Evolutionary conservation across 2,888 invertebrate species (phyloP), one percentile per base, ranked within the genome.

Genomic region (Aromia moschata): DNA sequence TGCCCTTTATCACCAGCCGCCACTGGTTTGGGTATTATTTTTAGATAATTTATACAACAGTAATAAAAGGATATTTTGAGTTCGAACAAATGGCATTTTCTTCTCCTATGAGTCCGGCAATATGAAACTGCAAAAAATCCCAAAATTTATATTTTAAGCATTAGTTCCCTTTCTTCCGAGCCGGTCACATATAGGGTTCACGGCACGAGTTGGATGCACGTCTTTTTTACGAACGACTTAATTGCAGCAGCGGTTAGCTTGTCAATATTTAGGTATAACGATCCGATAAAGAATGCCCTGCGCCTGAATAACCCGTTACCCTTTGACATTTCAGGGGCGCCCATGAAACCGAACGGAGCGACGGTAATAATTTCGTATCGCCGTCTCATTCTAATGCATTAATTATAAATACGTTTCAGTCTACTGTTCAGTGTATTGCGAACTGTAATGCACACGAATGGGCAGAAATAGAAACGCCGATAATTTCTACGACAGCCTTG

Each of bases 321-420:
- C 31, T 30, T 15, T 31, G 45, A 45, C 11, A 4, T 38, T 25
- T 38, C 40, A 10, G 9, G 9, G 43, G 40, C 18, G 25, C 2
- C 25, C 14, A 43, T 43, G 14, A 25, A 43, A 17, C 7, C 44
- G 44, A 54, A 44, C 36, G 16, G 45, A 36, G 45, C 44, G 54
- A 54, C 45, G 25, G 41, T 43, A 44, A 54, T 44, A 53, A 53
- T 43, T 11, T 25, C 9, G 17, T 16, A 25, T 43, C 12, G 14
- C 4, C 25, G 10, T 51, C 60, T 56, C 58, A 56, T 46, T 52
- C 58, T 56, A 49, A 40, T 46, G 47, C 52, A 60, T 65, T 63
- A 65, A 65, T 65, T 63, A 63, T 65, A 58, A 63, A 65, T 59
- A 55, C 56, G 51, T 63, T 65, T 58, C 62, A 60, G 56, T 53